Conservation (phyloP, 2,888 invertebrate species). For the Cyclophora albipunctata region DNA sequence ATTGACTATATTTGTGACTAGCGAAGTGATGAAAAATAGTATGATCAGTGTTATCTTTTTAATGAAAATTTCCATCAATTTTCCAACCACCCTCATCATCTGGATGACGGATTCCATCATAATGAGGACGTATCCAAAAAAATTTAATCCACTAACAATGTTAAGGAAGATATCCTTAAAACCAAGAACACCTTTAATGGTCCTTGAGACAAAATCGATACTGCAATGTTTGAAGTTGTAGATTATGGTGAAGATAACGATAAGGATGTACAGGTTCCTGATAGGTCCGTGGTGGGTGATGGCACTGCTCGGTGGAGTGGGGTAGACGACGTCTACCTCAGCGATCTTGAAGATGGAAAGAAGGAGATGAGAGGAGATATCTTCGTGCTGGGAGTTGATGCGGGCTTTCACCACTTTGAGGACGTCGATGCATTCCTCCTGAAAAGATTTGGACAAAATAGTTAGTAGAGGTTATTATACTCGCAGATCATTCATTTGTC, state of each 20-base stretch:
- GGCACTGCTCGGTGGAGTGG: slow-evolving; percentile 77
- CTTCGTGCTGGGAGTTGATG: slow-evolving; percentile 89
- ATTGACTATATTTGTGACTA: slow-evolving; percentile 48
- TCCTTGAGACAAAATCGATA: no score
- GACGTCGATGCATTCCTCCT: slow-evolving; percentile 90
- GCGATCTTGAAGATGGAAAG: slow-evolving; percentile 95
- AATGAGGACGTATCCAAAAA: no score
- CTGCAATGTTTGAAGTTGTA: slow-evolving; percentile 29
- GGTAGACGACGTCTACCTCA: slow-evolving; percentile 90
- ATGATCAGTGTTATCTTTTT: no score
- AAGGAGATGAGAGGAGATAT: slow-evolving; percentile 89
- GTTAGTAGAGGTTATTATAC: no score
- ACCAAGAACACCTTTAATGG: no score
- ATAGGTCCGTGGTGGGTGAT: slow-evolving; percentile 41
- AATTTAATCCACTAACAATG: no score
- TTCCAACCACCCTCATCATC: no score
- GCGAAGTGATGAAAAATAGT: slow-evolving; percentile 20
- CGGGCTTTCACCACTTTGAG: slow-evolving; percentile 87
- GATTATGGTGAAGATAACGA: slow-evolving; percentile 44
- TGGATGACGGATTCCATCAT: no score
- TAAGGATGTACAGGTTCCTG: slow-evolving; percentile 42
- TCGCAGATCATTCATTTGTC: no score
- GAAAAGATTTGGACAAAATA: slow-evolving; percentile 33
- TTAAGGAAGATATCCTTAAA: no score
- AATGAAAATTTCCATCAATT: no score